Percentiles rank a stretch among this genome's conserved stretches.
These are phyloP conservation scores for Stylophora pistillata DNA, from an alignment of 64 coral and sea anemone species.

Conservation along the genomic window DNA sequence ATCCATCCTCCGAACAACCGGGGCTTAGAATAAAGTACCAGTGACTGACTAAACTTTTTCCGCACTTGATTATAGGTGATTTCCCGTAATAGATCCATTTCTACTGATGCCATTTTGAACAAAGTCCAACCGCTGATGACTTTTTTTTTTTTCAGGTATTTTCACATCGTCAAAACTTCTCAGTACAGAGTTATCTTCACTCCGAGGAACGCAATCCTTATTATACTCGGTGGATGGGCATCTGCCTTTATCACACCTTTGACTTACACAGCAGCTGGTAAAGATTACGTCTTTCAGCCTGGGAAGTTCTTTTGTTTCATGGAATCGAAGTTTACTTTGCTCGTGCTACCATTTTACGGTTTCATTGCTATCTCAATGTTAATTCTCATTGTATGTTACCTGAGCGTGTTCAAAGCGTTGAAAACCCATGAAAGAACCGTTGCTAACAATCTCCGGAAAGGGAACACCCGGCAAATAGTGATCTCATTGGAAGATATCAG, in stretches of 20 bases:
- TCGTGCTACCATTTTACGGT: conserved; percentile 6
- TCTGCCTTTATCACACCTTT: conserved; percentile 13
- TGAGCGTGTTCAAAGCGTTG: conserved; percentile 43
- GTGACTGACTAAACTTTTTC: no score
- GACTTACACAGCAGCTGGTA: conserved; percentile 19
- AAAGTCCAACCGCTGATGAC: neutral
- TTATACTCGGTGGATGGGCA: neutral
- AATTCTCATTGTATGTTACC: conserved; percentile 37
- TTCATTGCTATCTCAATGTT: conserved; percentile 38
- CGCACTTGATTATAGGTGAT: no score
- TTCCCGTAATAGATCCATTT: no score
- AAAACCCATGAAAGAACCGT: conserved; percentile 31
- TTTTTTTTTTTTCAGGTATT: conserved; percentile 22
- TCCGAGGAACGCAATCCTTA: conserved; percentile 7
- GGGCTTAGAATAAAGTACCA: no score
- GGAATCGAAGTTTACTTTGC: conserved; percentile 6
- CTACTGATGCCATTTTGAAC: no score
- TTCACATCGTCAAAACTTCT: conserved; percentile 25
- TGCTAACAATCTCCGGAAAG: neutral
- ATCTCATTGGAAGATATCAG: conserved; percentile 62
- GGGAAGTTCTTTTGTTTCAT: conserved; percentile 40
- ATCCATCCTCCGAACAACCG: no score
- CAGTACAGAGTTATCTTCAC: conserved; percentile 22
- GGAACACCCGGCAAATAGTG: neutral
- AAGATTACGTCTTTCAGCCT: conserved; percentile 34